A percentile compares a stretch with the other conserved stretches of the same genome.
phyloP scores from a whole-genome alignment of 2,797 vertebrate species.

The Prionace glauca region DNA sequence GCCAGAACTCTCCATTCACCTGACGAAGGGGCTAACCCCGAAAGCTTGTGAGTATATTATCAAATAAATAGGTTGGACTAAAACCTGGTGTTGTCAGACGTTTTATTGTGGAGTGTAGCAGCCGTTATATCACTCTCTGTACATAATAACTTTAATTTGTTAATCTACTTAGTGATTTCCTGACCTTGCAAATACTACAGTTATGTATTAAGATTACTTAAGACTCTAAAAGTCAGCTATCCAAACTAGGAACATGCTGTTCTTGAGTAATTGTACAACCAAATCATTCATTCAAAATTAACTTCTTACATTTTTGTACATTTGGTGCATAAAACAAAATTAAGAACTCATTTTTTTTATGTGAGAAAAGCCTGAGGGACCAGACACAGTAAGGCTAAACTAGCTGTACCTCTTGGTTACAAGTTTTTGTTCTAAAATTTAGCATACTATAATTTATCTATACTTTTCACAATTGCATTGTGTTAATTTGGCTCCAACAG shows the following conservation, averaged over 20 bases:
- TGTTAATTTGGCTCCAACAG: neutral
- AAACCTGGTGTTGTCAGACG: too few species aligned
- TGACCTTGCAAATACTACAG: too few species aligned
- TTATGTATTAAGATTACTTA: neutral
- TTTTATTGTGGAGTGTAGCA: too few species aligned
- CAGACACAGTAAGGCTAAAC: neutral
- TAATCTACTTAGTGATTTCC: too few species aligned
- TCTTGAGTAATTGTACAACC: neutral
- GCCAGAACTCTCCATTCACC: too few species aligned
- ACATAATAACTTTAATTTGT: too few species aligned
- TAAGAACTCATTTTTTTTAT: neutral
- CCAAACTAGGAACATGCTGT: neutral
- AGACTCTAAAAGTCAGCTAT: neutral
- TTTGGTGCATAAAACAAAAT: neutral
- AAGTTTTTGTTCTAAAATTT: neutral
- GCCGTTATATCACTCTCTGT: too few species aligned
- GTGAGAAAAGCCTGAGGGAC: neutral
- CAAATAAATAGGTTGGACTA: too few species aligned
- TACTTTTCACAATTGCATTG: neutral
- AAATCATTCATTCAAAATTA: neutral
- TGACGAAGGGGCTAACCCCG: too few species aligned
- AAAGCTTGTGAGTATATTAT: too few species aligned
- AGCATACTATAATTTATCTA: neutral
- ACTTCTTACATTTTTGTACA: neutral
- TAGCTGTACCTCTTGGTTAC: neutral